phyloP scores from a whole-genome alignment of 2,888 invertebrate species.

The Vandiemenella viatica region DNA sequence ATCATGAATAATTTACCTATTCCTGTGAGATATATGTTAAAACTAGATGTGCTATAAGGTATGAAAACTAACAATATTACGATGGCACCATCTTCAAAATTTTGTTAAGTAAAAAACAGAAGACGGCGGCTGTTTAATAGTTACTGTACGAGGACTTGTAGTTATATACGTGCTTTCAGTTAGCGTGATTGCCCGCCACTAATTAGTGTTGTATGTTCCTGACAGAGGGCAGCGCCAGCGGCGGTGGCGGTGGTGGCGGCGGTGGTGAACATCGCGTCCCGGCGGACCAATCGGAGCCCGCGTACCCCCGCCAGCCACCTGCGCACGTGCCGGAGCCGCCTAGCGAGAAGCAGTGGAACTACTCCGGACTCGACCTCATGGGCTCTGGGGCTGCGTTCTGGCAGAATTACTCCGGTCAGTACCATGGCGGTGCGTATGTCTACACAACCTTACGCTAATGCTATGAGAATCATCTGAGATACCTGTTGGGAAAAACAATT shows the following conservation, averaged over 20 bases:
- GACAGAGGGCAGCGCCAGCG: neutral
- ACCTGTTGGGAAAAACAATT: too few relatives aligned
- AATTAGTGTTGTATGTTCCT: neutral
- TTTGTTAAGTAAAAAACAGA: too few relatives aligned
- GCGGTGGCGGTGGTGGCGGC: slow-evolving; percentile 23
- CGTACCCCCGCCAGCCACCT: slow-evolving; percentile 15
- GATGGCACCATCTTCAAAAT: too few relatives aligned
- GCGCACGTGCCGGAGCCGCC: slow-evolving; percentile 13
- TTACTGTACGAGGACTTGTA: too few relatives aligned
- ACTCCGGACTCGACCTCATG: slow-evolving; percentile 63
- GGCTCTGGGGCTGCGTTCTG: slow-evolving; percentile 74
- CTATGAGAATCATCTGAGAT: too few relatives aligned
- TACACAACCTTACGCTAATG: neutral
- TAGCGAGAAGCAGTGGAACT: slow-evolving; percentile 43
- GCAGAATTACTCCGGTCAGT: slow-evolving; percentile 82
- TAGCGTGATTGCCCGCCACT: too few relatives aligned
- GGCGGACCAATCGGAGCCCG: slow-evolving; percentile 13
- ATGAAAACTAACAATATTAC: too few relatives aligned
- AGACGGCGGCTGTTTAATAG: too few relatives aligned
- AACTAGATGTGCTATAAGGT: too few relatives aligned
- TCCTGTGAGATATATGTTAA: too few relatives aligned
- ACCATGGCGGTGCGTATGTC: neutral
- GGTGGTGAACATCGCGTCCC: slow-evolving; percentile 13
- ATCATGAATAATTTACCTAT: too few relatives aligned
- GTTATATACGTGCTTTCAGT: too few relatives aligned